Evolutionary conservation across 1,140 invertebrate species (phyloP), one percentile per base, ranked within the genome.

Genomic region (Cheumatopsyche charites): DNA sequence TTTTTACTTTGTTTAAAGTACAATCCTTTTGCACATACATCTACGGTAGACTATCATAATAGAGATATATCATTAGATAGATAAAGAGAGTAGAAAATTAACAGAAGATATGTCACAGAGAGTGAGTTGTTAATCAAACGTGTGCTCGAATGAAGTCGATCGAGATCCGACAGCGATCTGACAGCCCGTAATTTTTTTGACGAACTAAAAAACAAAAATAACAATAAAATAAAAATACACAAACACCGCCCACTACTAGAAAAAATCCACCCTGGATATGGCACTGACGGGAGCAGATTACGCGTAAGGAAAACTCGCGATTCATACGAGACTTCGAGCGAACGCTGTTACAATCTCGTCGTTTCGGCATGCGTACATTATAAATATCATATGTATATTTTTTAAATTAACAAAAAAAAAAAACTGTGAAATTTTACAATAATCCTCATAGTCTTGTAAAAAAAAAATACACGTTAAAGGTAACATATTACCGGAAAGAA

Each of bases 401-500:
- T 25, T 55, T n/a, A n/a, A n/a, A n/a, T n/a, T n/a, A n/a, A n/a
- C n/a, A n/a, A n/a, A n/a, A n/a, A n/a, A n/a, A n/a, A n/a, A 58
- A 25, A 58, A 58, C 55, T 58, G 55, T 21, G 55, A 58, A 58
- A 58, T 58, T 19, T 58, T 58, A 58, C 21, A 58, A 23, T 21
- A 58, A 58, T 58, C 23, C 55, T 58, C 55, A 58, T 58, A 58
- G 55, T 58, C 55, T 58, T 23, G 55, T 58, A 52, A 17, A 58
- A 58, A 58, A n/a, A 55, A 41, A 66, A 67, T 67, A 52, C 55
- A 62, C 49, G 26, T 41, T 29, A 66, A 49, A 55, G 25, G 58
- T 42, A 52, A 55, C 42, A 63, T 23, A 66, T 73, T 70, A 69
- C 67, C 67, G 67, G 67, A 70, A 73, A 58, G 47, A 62, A 70